Evolutionary conservation across 2,797 vertebrate species (phyloP).

Genomic region (Darevskia nairensis): DNA sequence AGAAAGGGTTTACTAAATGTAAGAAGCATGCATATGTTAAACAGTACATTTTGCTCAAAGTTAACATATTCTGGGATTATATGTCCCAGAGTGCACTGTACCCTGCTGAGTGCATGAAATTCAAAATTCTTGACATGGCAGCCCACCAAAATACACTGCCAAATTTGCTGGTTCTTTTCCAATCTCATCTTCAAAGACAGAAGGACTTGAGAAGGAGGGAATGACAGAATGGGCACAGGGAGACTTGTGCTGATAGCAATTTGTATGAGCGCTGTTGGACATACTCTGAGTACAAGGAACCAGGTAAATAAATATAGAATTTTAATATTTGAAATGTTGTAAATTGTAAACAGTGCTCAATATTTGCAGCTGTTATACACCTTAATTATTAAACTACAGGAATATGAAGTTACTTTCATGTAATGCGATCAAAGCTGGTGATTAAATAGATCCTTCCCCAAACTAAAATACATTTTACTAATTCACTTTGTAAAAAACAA

Average conservation of each 20-base stretch:
- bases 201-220: slow-evolving; percentile 34
- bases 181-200: slow-evolving; percentile 28
- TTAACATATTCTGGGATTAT: slow-evolving; percentile 30
- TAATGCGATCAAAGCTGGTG: neutral
- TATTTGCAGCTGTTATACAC: neutral
- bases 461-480: neutral
- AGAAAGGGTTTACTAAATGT: slow-evolving; percentile 42
- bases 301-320: slow-evolving; percentile 26
- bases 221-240: neutral
- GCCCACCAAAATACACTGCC: slow-evolving; percentile 40
- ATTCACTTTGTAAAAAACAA: neutral
- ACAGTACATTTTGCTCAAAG: slow-evolving; percentile 52
- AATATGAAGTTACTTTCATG: neutral
- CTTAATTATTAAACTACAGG: neutral
- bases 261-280: neutral
- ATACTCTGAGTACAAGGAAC: slow-evolving; percentile 30
- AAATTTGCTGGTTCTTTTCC: slow-evolving; percentile 42
- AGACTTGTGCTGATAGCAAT: slow-evolving; percentile 19
- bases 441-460: neutral
- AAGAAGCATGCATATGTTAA: slow-evolving; percentile 18
- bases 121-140: slow-evolving; percentile 40
- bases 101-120: slow-evolving; percentile 51
- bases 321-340: slow-evolving; percentile 22
- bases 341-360: neutral
- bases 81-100: neutral